Conservation (phyloP, 2,113 vertebrate species). For the Catharus bicknelli region DNA sequence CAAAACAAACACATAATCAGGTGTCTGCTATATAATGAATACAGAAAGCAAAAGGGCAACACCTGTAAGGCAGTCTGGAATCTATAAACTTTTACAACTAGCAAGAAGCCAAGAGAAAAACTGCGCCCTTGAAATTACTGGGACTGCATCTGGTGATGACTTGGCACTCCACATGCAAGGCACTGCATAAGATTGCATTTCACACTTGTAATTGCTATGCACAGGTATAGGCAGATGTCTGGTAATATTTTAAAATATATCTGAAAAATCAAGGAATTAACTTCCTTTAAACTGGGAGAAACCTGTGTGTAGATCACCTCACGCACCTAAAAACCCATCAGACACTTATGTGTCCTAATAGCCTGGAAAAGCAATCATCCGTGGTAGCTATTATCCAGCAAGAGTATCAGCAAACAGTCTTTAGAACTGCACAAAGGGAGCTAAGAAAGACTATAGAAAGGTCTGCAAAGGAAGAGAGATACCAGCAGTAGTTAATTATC, state of each 20-base stretch:
- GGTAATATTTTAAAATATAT: neutral
- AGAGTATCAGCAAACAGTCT: neutral
- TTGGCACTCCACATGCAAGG: neutral
- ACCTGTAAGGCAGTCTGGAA: neutral
- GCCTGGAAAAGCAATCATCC: neutral
- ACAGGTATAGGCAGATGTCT: neutral
- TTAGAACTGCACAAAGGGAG: neutral
- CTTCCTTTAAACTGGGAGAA: neutral
- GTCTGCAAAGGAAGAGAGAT: neutral
- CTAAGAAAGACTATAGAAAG: neutral
- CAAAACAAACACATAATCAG: neutral
- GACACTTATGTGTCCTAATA: neutral
- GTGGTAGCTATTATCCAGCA: neutral
- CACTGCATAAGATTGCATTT: neutral
- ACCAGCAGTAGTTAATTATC: neutral
- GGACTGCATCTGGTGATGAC: neutral
- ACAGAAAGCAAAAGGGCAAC: neutral
- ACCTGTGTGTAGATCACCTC: neutral
- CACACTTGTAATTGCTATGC: neutral
- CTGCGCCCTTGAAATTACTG: neutral
- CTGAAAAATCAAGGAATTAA: neutral
- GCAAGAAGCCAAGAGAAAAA: neutral
- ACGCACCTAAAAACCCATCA: neutral
- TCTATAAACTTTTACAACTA: neutral
- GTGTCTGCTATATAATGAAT: neutral